Percentiles rank a stretch among this genome's conserved stretches.
Conservation (phyloP, 1,140 invertebrate species). For the Bombus superbus region DNA sequence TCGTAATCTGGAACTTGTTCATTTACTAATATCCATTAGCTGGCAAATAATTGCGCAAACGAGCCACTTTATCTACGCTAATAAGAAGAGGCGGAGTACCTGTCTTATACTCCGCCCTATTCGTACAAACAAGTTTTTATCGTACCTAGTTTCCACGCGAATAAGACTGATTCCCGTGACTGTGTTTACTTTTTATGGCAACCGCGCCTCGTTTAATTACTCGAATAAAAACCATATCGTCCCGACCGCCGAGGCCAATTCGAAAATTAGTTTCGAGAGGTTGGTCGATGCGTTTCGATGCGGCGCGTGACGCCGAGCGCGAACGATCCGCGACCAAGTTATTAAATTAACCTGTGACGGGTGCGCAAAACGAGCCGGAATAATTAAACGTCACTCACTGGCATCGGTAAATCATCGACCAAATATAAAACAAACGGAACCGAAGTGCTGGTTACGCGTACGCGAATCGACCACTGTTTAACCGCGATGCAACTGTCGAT, state of each 20-base stretch:
- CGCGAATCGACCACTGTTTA: conserved; percentile 26
- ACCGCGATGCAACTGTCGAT: conserved; percentile 6
- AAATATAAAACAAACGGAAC: conserved; percentile 40
- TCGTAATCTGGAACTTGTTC: too few species aligned
- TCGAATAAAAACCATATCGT: conserved; percentile 15
- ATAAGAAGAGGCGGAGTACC: too few species aligned
- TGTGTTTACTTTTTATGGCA: not conserved
- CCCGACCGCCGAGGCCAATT: not conserved
- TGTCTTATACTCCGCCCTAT: not conserved
- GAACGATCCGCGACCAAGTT: conserved; percentile 32
- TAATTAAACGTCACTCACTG: conserved; percentile 36
- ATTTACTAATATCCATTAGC: too few species aligned
- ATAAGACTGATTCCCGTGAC: not conserved
- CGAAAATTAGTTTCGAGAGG: conserved; percentile 37
- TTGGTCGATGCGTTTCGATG: not conserved
- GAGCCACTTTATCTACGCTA: too few species aligned
- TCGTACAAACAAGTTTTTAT: not conserved
- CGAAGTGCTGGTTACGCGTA: conserved; percentile 3
- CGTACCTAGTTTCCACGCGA: not conserved
- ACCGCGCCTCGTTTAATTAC: conserved; percentile 13
- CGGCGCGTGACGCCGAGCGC: conserved; percentile 2
- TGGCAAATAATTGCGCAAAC: too few species aligned
- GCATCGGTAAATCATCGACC: conserved; percentile 29
- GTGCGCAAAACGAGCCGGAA: conserved; percentile 21
- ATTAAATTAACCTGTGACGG: conserved; percentile 35